Conservation (phyloP, 2,797 vertebrate genomes). For the Crocidura indochinensis region DNA sequence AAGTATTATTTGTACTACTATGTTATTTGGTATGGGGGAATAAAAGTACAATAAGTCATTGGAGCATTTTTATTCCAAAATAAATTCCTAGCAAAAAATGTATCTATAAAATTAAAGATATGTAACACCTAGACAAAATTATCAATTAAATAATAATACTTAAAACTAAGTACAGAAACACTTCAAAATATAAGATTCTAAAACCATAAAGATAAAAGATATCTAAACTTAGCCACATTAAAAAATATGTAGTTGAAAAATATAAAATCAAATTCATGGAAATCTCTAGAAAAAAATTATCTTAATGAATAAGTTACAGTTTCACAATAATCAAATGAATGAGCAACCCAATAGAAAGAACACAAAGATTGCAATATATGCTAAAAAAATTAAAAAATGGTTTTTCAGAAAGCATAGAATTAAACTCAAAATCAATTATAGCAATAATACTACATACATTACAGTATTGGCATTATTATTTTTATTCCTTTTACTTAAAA, state of each 20-base stretch:
- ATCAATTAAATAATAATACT: slow-evolving; percentile 15
- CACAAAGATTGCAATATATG: neutral
- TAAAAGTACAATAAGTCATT: slow-evolving; percentile 31
- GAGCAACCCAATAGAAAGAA: neutral
- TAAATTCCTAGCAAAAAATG: neutral
- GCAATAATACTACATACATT: neutral
- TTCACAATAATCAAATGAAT: slow-evolving; percentile 44
- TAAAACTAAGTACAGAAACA: neutral
- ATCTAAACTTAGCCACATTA: neutral
- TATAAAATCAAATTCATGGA: neutral
- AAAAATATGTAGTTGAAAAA: neutral
- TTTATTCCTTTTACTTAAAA: slow-evolving; percentile 25
- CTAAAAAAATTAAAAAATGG: neutral
- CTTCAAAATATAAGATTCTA: neutral
- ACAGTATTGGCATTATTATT: neutral
- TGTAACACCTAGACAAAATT: neutral
- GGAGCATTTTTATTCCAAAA: neutral
- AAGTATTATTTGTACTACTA: slow-evolving; percentile 5
- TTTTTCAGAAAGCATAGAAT: neutral
- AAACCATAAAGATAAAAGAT: neutral
- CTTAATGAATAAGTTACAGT: neutral
- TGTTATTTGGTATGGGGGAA: neutral
- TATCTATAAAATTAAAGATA: slow-evolving; percentile 1
- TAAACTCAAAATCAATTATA: slow-evolving; percentile 43
- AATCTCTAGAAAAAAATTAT: neutral